These are phyloP conservation scores for Catharus fuscescens DNA, from an alignment of 2,113 vertebrate species.

Conservation along the genomic window DNA sequence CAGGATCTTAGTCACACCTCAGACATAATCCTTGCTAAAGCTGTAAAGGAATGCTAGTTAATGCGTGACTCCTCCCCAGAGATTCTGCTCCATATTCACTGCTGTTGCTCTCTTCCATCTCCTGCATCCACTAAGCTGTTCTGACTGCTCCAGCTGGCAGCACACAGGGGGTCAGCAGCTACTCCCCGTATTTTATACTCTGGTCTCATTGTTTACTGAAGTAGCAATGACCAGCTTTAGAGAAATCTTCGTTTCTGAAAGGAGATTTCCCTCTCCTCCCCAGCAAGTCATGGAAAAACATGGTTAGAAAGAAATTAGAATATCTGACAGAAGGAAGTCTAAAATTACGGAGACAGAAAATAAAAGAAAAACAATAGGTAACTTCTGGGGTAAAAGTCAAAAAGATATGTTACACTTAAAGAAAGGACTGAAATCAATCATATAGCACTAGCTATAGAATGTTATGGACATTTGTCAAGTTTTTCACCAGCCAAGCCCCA, in stretches of 20 bases:
- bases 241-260: neutral
- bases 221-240: neutral
- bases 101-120: neutral
- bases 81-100: neutral
- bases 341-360: neutral
- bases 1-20: neutral
- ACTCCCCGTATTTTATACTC: neutral
- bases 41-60: neutral
- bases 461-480: neutral
- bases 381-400: neutral
- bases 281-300: neutral
- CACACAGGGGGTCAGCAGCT: neutral
- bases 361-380: neutral
- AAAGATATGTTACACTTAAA: neutral
- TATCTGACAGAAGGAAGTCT: neutral
- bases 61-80: neutral
- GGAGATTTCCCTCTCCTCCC: neutral
- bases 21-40: neutral
- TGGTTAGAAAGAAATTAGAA: neutral
- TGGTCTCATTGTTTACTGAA: neutral
- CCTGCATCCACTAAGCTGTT: neutral
- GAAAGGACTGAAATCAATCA: neutral
- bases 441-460: neutral
- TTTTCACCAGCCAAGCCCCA: neutral
- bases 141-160: neutral